These are phyloP conservation scores for Nematopogon swammerdamellus DNA, from an alignment of 2,888 invertebrate species.

Conservation along the genomic window DNA sequence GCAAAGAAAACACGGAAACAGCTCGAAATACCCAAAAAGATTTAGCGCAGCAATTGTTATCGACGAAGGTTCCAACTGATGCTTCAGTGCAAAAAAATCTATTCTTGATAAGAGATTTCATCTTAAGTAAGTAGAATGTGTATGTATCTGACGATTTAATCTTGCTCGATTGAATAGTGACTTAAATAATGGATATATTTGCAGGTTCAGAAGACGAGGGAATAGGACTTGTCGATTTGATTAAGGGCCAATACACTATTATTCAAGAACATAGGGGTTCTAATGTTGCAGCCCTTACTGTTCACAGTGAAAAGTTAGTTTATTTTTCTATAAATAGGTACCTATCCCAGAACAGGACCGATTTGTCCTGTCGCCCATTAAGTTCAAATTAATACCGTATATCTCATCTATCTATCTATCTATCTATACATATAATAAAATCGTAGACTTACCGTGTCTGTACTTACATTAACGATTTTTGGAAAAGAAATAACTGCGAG, in stretches of 20 bases:
- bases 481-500: too few species aligned
- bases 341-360: too few species aligned
- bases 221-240: constrained; percentile 46
- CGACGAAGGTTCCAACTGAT: constrained; percentile 40
- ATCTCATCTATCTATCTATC: too few species aligned
- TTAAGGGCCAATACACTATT: constrained; percentile 35
- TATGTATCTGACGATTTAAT: too few species aligned
- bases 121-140: constrained; percentile 49
- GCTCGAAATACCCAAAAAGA: too few species aligned
- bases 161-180: too few species aligned
- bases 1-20: not conserved
- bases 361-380: too few species aligned
- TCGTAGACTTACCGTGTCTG: too few species aligned
- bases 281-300: constrained; percentile 33
- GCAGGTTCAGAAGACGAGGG: constrained; percentile 43
- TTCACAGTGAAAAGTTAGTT: constrained; percentile 53
- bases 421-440: too few species aligned
- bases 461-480: too few species aligned
- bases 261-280: constrained; percentile 37
- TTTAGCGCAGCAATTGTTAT: constrained; percentile 25
- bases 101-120: constrained; percentile 53
- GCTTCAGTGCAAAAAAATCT: constrained; percentile 40
- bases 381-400: too few species aligned
- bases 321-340: not conserved
- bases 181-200: not conserved